Percentiles rank a stretch among this genome's conserved stretches.
These are phyloP conservation scores for Pentamera pediparva DNA, from an alignment of 53 echinoderm and acorn worm species.

Conservation along the genomic window DNA sequence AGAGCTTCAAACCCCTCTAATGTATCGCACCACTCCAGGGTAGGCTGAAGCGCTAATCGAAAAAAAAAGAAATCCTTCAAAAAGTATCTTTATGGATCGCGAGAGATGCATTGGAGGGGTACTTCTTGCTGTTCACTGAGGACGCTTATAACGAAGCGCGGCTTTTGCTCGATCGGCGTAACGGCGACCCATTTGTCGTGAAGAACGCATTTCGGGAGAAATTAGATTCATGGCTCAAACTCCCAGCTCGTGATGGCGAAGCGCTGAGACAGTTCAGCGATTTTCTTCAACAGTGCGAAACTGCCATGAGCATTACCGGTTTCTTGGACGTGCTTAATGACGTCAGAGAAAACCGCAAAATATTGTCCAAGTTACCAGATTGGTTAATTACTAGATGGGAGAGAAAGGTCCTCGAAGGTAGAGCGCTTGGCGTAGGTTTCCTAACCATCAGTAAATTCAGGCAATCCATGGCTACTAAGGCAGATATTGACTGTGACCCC, in stretches of 20 bases:
- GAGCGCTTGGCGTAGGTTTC: slow-evolving; percentile 14
- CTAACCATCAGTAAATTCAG: slow-evolving; percentile 37
- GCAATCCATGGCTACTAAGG: slow-evolving; percentile 38
- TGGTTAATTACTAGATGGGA: slow-evolving; percentile 48
- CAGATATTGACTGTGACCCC: slow-evolving; percentile 45
- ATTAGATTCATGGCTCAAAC: slow-evolving; percentile 23
- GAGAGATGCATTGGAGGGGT: slow-evolving; percentile 45
- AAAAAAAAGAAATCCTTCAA: slow-evolving; percentile 39
- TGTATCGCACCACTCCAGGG: too few relatives aligned
- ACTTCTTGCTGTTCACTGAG: slow-evolving; percentile 32
- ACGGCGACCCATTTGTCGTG: slow-evolving; percentile 33
- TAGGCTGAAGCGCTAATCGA: slow-evolving; percentile 6
- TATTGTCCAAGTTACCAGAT: slow-evolving; percentile 40
- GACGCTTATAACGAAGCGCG: slow-evolving; percentile 28
- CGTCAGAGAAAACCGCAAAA: slow-evolving; percentile 41
- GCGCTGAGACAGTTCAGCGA: slow-evolving; percentile 25
- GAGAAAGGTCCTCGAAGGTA: slow-evolving; percentile 30
- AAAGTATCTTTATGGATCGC: slow-evolving; percentile 45
- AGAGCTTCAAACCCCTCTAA: slow-evolving; percentile 27
- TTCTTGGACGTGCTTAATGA: slow-evolving; percentile 48
- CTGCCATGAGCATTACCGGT: slow-evolving; percentile 28
- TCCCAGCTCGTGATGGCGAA: slow-evolving; percentile 18
- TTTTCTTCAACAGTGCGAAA: slow-evolving; percentile 35
- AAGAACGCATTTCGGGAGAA: slow-evolving; percentile 29
- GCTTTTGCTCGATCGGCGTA: slow-evolving; percentile 7